Conservation (phyloP, 2,797 vertebrate genomes). For the Tapirus indicus region DNA sequence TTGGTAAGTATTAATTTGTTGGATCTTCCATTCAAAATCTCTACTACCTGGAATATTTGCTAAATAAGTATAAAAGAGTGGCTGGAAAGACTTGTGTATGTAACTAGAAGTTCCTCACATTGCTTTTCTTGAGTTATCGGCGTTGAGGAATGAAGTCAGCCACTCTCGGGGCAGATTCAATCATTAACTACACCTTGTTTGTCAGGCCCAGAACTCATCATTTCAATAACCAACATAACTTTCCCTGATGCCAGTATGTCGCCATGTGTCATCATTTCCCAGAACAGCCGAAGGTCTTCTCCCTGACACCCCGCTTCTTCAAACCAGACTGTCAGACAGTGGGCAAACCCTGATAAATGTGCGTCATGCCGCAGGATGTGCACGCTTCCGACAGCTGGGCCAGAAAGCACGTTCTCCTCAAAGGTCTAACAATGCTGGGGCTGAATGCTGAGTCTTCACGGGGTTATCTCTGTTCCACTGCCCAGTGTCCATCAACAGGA, state of each 20-base stretch:
- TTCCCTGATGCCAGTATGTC: not conserved
- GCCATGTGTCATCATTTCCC: not conserved
- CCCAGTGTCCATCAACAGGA: not conserved
- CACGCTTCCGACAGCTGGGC: not conserved
- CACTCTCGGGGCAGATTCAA: not conserved
- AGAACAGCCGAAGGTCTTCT: not conserved
- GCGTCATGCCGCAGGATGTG: rapidly evolving
- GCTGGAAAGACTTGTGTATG: not conserved
- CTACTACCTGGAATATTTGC: not conserved
- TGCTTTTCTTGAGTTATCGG: not conserved
- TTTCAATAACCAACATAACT: not conserved
- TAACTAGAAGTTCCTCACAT: not conserved
- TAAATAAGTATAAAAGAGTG: not conserved
- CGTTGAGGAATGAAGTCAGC: not conserved
- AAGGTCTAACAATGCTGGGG: not conserved
- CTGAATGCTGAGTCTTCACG: too few species aligned
- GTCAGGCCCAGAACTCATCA: not conserved
- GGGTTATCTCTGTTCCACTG: not conserved
- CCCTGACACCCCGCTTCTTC: not conserved
- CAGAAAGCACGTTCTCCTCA: not conserved
- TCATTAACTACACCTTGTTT: not conserved
- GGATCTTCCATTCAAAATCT: not conserved
- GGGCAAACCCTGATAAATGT: not conserved
- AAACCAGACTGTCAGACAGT: not conserved
- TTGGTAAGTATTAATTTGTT: not conserved